Percentiles rank a stretch among this genome's conserved stretches.
Conservation (phyloP, 2,888 invertebrate species). For the Trichogramma evanescens region DNA sequence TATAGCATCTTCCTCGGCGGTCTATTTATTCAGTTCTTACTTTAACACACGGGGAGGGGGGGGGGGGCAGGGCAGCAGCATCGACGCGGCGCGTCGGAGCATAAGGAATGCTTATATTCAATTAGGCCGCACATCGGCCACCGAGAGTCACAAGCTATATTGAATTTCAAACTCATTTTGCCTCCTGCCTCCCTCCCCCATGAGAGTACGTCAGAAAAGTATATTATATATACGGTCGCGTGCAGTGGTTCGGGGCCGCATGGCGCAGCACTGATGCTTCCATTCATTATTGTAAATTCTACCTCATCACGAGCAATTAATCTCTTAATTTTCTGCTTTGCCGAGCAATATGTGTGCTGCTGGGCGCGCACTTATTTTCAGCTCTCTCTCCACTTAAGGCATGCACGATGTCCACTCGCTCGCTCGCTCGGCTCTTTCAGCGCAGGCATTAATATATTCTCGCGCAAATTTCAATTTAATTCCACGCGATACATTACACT, state of each 20-base stretch:
- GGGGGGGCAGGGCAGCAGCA: no score
- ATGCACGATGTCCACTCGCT: constrained; percentile 13
- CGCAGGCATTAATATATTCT: no score
- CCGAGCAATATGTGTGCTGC: constrained; percentile 30
- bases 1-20: no score
- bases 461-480: no score
- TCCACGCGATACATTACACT: no score
- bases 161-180: constrained; percentile 2
- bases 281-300: constrained; percentile 19
- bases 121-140: constrained; percentile 32
- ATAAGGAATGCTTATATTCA: constrained; percentile 37
- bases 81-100: no score
- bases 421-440: constrained; percentile 20
- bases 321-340: constrained; percentile 38
- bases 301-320: constrained; percentile 20
- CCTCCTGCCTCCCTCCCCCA: no score
- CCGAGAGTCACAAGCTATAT: constrained; percentile 3
- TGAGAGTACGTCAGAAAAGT: no score
- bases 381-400: constrained; percentile 5
- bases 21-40: no score
- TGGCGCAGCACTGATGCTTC: constrained; percentile 15
- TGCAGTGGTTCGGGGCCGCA: no score
- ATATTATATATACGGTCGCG: no score
- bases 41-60: no score
- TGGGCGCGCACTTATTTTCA: not conserved